A percentile compares a stretch with the other conserved stretches of the same genome.
Evolutionary conservation across 2,797 vertebrate species (phyloP).

Genomic region (Danio aesculapii): DNA sequence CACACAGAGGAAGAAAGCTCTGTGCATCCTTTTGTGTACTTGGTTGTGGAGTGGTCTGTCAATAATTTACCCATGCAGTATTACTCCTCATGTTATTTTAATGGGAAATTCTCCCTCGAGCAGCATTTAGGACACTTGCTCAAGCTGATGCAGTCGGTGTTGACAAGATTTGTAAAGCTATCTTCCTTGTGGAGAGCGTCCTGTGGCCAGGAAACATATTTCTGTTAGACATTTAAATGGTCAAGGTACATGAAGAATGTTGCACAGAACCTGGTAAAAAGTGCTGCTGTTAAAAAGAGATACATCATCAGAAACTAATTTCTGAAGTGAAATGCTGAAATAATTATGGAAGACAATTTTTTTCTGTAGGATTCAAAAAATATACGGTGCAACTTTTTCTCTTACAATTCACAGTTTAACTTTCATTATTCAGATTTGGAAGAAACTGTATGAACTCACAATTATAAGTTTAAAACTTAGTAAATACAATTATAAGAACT

Average conservation of each 20-base stretch:
- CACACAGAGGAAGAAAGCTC: neutral
- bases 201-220: constrained; percentile 12
- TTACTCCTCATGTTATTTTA: constrained; percentile 28
- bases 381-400: no score
- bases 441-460: no score
- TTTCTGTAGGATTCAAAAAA: no score
- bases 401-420: no score
- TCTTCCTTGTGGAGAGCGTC: neutral
- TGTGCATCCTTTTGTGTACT: neutral
- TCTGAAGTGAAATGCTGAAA: no score
- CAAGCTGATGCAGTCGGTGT: neutral
- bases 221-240: constrained; percentile 37
- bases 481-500: no score
- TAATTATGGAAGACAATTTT: no score
- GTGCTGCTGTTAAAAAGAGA: neutral
- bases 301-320: neutral
- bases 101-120: neutral
- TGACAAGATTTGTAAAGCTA: neutral
- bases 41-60: neutral
- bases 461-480: no score
- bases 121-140: neutral
- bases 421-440: no score
- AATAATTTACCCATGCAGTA: constrained; percentile 30
- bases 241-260: neutral
- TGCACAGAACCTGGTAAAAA: no score